Evolutionary conservation across 2,888 invertebrate genomes (phyloP).

Genomic region (Torymus texanus): DNA sequence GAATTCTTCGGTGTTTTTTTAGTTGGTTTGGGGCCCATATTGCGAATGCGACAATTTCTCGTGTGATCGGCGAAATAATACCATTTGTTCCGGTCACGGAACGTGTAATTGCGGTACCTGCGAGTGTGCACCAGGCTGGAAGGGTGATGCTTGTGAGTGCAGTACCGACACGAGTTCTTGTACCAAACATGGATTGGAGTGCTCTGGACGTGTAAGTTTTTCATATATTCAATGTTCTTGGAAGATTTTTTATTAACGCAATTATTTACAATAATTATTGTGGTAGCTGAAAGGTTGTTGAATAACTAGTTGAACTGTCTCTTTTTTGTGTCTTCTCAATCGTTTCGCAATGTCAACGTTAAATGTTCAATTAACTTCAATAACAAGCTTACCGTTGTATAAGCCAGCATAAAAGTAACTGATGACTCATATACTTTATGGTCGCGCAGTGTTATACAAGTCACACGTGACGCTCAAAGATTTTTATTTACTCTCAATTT

Average conservation of each 20-base stretch:
- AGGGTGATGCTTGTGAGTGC: conserved; percentile 90
- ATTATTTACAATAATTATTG: neutral
- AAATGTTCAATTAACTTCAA: too few relatives aligned
- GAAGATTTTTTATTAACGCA: neutral
- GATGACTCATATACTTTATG: too few relatives aligned
- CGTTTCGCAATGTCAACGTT: too few relatives aligned
- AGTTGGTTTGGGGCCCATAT: conserved; percentile 71
- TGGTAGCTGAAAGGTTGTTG: too few relatives aligned
- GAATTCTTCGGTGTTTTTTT: neutral
- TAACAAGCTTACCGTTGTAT: too few relatives aligned
- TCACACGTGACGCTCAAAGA: too few relatives aligned
- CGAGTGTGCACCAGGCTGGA: conserved; percentile 87
- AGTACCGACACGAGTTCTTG: conserved; percentile 85
- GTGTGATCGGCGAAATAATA: conserved; percentile 90
- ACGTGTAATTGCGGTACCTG: conserved; percentile 95
- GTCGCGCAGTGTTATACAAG: too few relatives aligned
- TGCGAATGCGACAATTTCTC: conserved; percentile 98
- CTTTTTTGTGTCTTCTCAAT: too few relatives aligned
- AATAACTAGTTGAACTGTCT: too few relatives aligned
- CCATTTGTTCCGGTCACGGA: conserved; percentile 87
- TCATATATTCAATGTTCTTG: neutral
- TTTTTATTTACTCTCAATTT: neutral
- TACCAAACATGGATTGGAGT: conserved; percentile 65
- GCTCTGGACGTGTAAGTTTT: conserved; percentile 72
- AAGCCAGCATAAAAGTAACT: too few relatives aligned